phyloP scores from a whole-genome alignment of 2,888 invertebrate genomes.

The Alviniconcha strummeri region DNA sequence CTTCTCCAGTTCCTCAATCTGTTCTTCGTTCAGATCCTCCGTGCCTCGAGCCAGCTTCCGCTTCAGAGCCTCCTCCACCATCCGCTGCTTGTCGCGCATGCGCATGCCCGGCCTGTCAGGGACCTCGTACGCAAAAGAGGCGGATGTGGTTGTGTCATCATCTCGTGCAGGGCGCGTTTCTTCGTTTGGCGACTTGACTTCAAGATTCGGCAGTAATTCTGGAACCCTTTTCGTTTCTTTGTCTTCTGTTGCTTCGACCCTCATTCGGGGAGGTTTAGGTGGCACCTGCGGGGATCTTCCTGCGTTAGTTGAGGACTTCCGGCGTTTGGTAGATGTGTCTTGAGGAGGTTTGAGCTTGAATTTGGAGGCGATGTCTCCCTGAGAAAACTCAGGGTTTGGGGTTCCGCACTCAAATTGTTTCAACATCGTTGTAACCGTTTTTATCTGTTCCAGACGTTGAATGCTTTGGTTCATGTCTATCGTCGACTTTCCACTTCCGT shows the following conservation, averaged over 20 bases:
- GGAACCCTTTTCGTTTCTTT: not conserved
- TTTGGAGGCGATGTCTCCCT: no score
- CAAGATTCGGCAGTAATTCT: not conserved
- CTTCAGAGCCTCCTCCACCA: not conserved
- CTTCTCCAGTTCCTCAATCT: not conserved
- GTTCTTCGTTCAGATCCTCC: not conserved
- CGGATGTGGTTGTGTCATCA: not conserved
- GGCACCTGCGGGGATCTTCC: no score
- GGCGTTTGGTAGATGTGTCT: no score
- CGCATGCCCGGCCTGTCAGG: slow-evolving; percentile 3
- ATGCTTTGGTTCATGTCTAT: not conserved
- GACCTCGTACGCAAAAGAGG: not conserved
- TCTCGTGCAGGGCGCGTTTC: not conserved
- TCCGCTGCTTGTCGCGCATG: not conserved
- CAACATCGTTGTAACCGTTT: not conserved
- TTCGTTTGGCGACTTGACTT: not conserved
- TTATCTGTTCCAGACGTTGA: not conserved
- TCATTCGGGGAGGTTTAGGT: no score
- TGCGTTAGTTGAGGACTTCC: no score
- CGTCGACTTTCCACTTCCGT: not conserved
- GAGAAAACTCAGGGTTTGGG: no score
- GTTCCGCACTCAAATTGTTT: not conserved
- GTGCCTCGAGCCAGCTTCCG: not conserved
- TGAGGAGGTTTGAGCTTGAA: no score
- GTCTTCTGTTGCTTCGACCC: not conserved